These are phyloP conservation scores for Drosophila subsilvestris DNA, from an alignment of 2,888 invertebrate species.

Conservation along the genomic window DNA sequence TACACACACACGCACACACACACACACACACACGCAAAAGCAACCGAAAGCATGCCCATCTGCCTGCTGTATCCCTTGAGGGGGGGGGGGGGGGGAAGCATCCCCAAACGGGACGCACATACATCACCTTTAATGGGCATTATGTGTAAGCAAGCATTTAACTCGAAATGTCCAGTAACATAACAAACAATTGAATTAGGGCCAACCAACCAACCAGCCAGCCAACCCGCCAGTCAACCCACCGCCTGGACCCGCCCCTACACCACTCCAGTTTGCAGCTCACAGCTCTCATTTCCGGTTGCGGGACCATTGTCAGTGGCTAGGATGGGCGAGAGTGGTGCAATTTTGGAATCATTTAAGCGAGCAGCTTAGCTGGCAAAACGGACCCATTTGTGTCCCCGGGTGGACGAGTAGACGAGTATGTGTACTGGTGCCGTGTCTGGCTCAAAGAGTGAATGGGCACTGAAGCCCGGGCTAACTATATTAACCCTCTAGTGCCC, in stretches of 20 bases:
- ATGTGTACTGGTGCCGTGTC: conserved; percentile 20
- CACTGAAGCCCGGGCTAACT: conserved; percentile 36
- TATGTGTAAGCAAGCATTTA: conserved; percentile 71
- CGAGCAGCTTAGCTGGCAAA: conserved; percentile 42
- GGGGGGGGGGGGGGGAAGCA: conserved; percentile 17
- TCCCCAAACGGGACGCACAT: conserved; percentile 43
- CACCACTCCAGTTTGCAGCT: too few relatives aligned
- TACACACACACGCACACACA: too few relatives aligned
- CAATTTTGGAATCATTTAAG: conserved; percentile 57
- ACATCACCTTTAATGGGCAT: conserved; percentile 72
- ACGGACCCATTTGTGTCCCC: conserved; percentile 56
- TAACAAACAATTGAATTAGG: conserved; percentile 73
- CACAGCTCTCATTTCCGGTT: conserved; percentile 15
- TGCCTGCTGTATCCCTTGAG: too few relatives aligned
- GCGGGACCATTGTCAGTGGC: background rate
- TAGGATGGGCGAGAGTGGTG: conserved; percentile 14
- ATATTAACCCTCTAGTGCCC: too few relatives aligned
- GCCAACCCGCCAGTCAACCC: background rate
- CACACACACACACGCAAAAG: too few relatives aligned
- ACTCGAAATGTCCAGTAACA: conserved; percentile 61
- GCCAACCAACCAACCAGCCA: conserved; percentile 50
- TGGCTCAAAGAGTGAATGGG: conserved; percentile 17
- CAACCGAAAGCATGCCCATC: too few relatives aligned
- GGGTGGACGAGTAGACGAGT: background rate
- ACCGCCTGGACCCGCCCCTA: background rate